Evolutionary conservation across 2,888 invertebrate species (phyloP).

Genomic region (Drosophila bunnanda): DNA sequence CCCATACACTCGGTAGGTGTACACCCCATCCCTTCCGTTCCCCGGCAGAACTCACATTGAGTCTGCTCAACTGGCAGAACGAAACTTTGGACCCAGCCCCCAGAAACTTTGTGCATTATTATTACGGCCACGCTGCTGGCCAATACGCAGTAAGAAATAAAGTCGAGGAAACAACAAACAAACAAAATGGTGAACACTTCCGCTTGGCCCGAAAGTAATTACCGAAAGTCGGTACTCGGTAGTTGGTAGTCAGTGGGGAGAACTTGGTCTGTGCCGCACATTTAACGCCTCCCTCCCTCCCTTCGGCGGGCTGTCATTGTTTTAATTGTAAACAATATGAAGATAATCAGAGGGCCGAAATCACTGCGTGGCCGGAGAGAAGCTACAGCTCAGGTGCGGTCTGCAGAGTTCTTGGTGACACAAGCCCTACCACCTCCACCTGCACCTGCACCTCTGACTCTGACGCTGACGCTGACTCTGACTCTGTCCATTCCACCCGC

Average conservation of each 20-base stretch:
- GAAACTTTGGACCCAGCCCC: conserved; percentile 52
- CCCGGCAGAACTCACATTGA: conserved; percentile 24
- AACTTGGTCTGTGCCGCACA: conserved; percentile 61
- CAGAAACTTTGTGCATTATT: conserved; percentile 47
- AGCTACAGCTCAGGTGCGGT: conserved; percentile 35
- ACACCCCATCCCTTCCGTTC: conserved; percentile 5
- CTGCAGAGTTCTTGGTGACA: conserved; percentile 57
- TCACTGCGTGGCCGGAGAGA: conserved; percentile 30
- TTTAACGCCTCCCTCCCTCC: conserved; percentile 54
- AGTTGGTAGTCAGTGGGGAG: not conserved
- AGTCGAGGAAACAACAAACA: conserved; percentile 32
- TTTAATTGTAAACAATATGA: conserved; percentile 59
- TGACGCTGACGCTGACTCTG: not conserved
- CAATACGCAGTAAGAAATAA: conserved; percentile 66
- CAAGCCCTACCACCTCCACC: conserved; percentile 19
- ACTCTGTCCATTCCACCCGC: conserved; percentile 1
- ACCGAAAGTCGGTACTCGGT: conserved; percentile 30
- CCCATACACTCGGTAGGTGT: conserved; percentile 16
- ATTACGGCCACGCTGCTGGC: conserved; percentile 43
- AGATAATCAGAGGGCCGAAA: conserved; percentile 50
- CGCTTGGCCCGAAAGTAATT: conserved; percentile 50
- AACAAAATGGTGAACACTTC: conserved; percentile 64
- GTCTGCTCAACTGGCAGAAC: conserved; percentile 64
- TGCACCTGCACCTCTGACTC: not conserved
- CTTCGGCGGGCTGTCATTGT: conserved; percentile 31